Percentiles rank a stretch among this genome's conserved stretches.
phyloP scores from a whole-genome alignment of 2,888 invertebrate species.

The Geophilus truncorum region DNA sequence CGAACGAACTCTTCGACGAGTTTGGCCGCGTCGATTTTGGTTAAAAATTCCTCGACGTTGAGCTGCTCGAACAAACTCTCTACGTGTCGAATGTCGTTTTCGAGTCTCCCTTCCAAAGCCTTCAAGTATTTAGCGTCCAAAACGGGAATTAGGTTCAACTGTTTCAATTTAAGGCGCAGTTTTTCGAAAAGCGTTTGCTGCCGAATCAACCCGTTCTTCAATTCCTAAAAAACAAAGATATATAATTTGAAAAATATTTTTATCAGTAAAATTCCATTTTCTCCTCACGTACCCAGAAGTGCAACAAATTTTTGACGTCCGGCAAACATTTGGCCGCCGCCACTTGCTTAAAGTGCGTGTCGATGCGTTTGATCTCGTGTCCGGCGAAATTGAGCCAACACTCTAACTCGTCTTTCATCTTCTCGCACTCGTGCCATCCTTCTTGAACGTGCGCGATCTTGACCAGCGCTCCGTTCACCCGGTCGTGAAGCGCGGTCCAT shows the following conservation, averaged over 20 bases:
- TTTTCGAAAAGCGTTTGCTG: not conserved
- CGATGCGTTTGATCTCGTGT: not conserved
- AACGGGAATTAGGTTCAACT: not conserved
- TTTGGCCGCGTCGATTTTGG: not conserved
- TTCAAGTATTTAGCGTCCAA: not conserved
- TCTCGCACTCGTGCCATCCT: not conserved
- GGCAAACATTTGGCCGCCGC: not conserved
- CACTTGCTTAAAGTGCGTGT: slow-evolving; percentile 23
- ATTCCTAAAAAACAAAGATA: not conserved
- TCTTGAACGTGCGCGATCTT: not conserved
- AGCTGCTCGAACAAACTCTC: not conserved
- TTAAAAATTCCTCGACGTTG: not conserved
- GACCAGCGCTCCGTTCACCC: not conserved
- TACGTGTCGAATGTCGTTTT: not conserved
- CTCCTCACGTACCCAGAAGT: not conserved
- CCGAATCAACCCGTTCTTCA: not conserved
- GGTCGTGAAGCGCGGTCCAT: not conserved
- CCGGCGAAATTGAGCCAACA: not conserved
- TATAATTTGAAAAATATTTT: not conserved
- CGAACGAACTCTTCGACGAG: not conserved
- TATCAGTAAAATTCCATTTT: too few species aligned
- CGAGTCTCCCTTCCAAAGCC: not conserved
- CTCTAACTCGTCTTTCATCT: slow-evolving; percentile 27
- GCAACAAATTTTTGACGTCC: not conserved
- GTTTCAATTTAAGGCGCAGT: not conserved